Evolutionary conservation across 2,113 vertebrate genomes (phyloP).

Genomic region (Sula dactylatra): DNA sequence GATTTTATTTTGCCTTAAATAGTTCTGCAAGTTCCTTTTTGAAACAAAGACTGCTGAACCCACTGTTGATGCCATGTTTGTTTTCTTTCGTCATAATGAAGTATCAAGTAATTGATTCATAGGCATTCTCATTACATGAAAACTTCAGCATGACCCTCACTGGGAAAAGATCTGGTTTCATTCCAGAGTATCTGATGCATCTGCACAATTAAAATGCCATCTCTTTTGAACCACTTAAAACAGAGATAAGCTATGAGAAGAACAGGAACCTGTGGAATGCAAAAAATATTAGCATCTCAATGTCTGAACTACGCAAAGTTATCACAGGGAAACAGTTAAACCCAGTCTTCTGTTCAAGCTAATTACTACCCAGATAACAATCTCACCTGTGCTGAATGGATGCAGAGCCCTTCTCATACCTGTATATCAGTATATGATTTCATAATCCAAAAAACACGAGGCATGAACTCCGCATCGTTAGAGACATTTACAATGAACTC

Average conservation of each 20-base stretch:
- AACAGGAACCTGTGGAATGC: background rate
- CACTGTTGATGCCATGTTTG: constrained; percentile 29
- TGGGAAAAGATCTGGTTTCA: constrained; percentile 26
- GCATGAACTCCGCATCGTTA: background rate
- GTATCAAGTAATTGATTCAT: constrained; percentile 25
- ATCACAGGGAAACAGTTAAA: background rate
- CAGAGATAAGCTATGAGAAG: constrained; percentile 18
- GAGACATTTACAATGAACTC: background rate
- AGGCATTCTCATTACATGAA: background rate
- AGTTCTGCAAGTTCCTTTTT: constrained; percentile 25
- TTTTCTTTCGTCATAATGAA: constrained; percentile 22
- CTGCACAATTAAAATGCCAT: constrained; percentile 62
- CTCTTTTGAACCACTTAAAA: constrained; percentile 29
- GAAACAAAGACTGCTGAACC: constrained; percentile 25
- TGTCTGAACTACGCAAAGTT: background rate
- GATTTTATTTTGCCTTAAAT: constrained; percentile 60
- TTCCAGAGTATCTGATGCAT: constrained; percentile 33
- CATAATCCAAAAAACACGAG: background rate
- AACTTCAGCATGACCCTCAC: background rate
- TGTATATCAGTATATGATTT: constrained; percentile 31
- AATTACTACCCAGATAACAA: constrained; percentile 12
- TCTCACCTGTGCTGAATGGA: background rate
- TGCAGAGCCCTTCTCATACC: constrained; percentile 24
- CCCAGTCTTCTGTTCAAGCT: background rate
- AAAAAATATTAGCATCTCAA: background rate